Base-by-base conservation (phyloP, 2,888 invertebrate genomes). In the Stenodera caucasica region DNA sequence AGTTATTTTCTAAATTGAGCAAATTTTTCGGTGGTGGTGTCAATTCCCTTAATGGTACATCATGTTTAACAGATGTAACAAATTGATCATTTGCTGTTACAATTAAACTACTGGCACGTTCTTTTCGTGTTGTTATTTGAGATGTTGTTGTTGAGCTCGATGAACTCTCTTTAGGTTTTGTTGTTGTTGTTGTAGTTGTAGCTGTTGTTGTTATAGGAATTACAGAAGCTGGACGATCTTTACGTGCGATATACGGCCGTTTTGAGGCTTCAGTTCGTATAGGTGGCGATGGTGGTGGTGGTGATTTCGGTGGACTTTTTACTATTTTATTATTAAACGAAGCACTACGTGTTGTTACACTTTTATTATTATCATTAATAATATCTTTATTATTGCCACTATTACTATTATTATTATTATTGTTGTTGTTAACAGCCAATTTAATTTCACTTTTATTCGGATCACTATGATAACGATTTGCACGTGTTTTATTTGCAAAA, bases 401-500 rank as follows among this genome's bases (percentile, higher is more conserved):
- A 26, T 52, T 58, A 9, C 66, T 72, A 61, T 71, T 75, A 53
- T 71, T 78, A 62, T 77, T 81, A 58, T 81, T 81, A 40, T 40
- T 40, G 18, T 45, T 21, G 12, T 45, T 12, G 18, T 45, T 60
- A 57, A 82, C 81, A 53, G 81, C 82, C 18, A 83, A 73, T 30
- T 81, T 81, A 0, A 82, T 84, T 62, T 87, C 83, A 26, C 83
- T 83, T 63, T 84, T 85, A 77, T 86, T 87, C 9, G 86, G 86
- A 79, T 88, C 88, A 73, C 87, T 87, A 70, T 86, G 85, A 63
- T 84, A 84, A 59, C 86, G 82, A 67, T 82, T 81, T 51, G 88
- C 84, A 68, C 90, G 86, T 54, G 90, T 85, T 82, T 92, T 92
- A 32, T 23, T 45, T 61, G 90, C 90, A 78, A 94, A 95, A 81